Evolutionary conservation across 2,797 vertebrate species (phyloP), one percentile per base, ranked within the genome.

Genomic region (Sebastes cheni): DNA sequence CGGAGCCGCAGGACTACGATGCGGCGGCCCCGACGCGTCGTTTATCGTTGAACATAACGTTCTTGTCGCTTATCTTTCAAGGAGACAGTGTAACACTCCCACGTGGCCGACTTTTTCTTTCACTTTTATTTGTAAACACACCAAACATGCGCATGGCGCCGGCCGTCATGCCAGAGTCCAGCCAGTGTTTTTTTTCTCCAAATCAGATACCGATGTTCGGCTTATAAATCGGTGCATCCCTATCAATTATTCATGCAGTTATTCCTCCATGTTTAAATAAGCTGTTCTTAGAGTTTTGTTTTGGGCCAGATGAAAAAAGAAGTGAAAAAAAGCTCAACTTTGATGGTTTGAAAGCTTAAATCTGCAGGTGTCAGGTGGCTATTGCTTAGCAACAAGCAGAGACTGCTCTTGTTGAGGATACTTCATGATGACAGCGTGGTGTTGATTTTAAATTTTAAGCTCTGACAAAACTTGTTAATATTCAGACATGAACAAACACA

Each of bases 301-400:
- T 27, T 62, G 30, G 30, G 14, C 23, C 64, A 13, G n/a, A 79
- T 75, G 39, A 69, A 52, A 55, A 58, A 11, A 86, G 3, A 69
- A 32, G 36, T 61, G 46, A 52, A n/a, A 72, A 61, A 75, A 55
- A 55, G n/a, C 16, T 56, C 6, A 54, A 70, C 68, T 62, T 25
- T 9, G 6, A 67, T 27, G 46, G 55, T 65, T 6, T 77, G 25
- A 29, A 68, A 13, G 75, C 50, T 67, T 32, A 78, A 23, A 59
- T 22, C 74, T 64, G 72, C 72, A 78, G 73, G 80, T 82, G 82
- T 71, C 75, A 72, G 72, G 68, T 80, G 42, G 80, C 29, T 79
- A 80, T 93, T 81, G 88, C 94, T 91, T 89, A 91, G 91, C 92
- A 93, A 93, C 90, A 81, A 84, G 76, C 60, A 39, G 82, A 72